Percentiles rank a stretch among this genome's conserved stretches.
phyloP scores from a whole-genome alignment of 2,113 vertebrate genomes.

The Pteruthius melanotis region DNA sequence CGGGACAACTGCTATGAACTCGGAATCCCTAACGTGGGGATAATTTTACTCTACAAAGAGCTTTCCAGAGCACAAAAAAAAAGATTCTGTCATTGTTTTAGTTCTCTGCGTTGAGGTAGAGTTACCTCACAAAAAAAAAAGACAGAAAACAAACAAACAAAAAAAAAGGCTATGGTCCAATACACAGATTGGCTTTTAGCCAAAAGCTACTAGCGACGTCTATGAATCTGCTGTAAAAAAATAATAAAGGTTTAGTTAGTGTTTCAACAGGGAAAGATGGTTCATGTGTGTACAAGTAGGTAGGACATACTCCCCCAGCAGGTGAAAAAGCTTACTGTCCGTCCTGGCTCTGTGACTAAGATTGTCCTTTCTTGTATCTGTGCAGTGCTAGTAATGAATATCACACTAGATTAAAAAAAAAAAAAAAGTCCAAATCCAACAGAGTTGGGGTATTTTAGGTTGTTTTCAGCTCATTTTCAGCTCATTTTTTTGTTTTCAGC shows the following conservation, averaged over 20 bases:
- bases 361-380: background rate
- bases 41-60: background rate
- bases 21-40: background rate
- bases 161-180: background rate
- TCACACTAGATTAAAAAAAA: background rate
- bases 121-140: background rate
- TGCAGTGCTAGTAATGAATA: background rate
- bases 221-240: background rate
- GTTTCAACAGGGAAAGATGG: background rate
- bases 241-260: background rate
- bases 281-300: background rate
- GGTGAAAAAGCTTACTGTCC: background rate
- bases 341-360: background rate
- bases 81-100: rapidly evolving
- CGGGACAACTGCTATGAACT: background rate
- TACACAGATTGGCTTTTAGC: background rate
- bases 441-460: background rate
- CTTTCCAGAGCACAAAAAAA: background rate
- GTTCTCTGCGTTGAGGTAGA: background rate
- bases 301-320: background rate
- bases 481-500: too few relatives aligned
- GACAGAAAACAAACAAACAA: background rate
- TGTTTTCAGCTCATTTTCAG: background rate
- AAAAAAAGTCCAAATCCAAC: background rate
- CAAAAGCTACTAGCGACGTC: background rate